phyloP scores from a whole-genome alignment of 2,888 invertebrate species.

The Cartodere bifasciata region DNA sequence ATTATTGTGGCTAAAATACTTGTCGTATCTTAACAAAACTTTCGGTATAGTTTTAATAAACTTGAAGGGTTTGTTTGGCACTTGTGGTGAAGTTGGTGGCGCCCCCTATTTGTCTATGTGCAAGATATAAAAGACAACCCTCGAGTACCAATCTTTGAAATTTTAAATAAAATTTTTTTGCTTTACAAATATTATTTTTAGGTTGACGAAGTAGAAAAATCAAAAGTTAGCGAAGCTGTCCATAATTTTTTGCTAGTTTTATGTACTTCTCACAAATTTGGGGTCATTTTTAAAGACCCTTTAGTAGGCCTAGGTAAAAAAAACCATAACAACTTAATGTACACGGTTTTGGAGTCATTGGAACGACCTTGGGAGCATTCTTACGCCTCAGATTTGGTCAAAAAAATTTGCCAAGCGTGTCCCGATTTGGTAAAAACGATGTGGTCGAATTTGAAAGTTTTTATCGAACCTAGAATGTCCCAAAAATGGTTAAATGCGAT shows the following conservation, averaged over 20 bases:
- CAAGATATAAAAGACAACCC: too few relatives aligned
- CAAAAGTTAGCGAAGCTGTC: conserved; percentile 42
- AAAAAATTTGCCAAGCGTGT: conserved; percentile 51
- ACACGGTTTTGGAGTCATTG: conserved; percentile 49
- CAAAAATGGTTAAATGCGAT: conserved; percentile 41
- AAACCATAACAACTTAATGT: conserved; percentile 45
- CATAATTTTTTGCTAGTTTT: conserved; percentile 61
- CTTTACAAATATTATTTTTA: conserved; percentile 13
- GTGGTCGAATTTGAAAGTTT: conserved; percentile 44
- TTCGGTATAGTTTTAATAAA: too few relatives aligned
- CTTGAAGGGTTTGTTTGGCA: too few relatives aligned
- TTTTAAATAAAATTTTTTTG: conserved; percentile 3
- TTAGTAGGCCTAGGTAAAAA: conserved; percentile 46
- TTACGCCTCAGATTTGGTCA: conserved; percentile 47
- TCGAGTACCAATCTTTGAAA: too few relatives aligned
- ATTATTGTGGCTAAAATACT: too few relatives aligned
- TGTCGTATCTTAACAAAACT: too few relatives aligned
- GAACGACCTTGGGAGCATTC: conserved; percentile 58
- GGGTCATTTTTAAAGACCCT: conserved; percentile 63
- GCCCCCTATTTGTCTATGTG: too few relatives aligned
- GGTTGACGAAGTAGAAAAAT: conserved; percentile 34
- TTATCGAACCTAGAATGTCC: conserved; percentile 46
- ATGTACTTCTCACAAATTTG: conserved; percentile 62
- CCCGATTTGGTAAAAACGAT: conserved; percentile 58
- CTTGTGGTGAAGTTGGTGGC: too few relatives aligned